Base-by-base conservation (phyloP, 2,797 vertebrate species). In the Acestrorhynchus altus region DNA sequence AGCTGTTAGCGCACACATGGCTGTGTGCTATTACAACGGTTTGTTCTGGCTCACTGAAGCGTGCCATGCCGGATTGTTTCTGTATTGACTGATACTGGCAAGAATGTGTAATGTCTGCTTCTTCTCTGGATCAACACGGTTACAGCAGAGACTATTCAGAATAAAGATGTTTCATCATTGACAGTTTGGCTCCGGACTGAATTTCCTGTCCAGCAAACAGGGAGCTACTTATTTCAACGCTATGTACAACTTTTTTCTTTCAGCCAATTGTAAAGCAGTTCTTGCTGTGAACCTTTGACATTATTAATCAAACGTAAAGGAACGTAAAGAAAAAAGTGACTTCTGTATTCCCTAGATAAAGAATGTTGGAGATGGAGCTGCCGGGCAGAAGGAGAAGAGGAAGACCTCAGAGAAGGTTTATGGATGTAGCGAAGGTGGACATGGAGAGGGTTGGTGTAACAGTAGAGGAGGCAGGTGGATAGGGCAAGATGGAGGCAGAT, bases 291-390 rank as follows among this genome's bases (percentile, higher is more conserved):
- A 0, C 57, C 10, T 39, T 0, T n/a, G 6, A 61, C 28, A 39
- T 8, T 61, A 15, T 63, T n/a, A 63, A 63, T 63, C 59, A 9
- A 40, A 63, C 56, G 13, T n/a, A n/a, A n/a, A n/a, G n/a, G n/a
- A n/a, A n/a, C n/a, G n/a, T n/a, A n/a, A n/a, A n/a, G n/a, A n/a
- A n/a, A n/a, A n/a, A n/a, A n/a, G n/a, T 2, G 8, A 35, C 15
- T 18, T 8, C 0, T 8, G 0, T 59, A 31, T 59, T 35, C 15
- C 47, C 6, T 16, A 31, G 12, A n/a, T n/a, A n/a, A n/a, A n/a
- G n/a, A n/a, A n/a, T n/a, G n/a, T n/a, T n/a, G n/a, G n/a, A n/a
- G n/a, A n/a, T n/a, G n/a, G n/a, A n/a, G n/a, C n/a, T n/a, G n/a
- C n/a, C n/a, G n/a, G n/a, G n/a, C n/a, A n/a, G n/a, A n/a, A n/a